These are phyloP conservation scores for Drosophila eohydei DNA, from an alignment of 2,888 invertebrate genomes.

Conservation along the genomic window DNA sequence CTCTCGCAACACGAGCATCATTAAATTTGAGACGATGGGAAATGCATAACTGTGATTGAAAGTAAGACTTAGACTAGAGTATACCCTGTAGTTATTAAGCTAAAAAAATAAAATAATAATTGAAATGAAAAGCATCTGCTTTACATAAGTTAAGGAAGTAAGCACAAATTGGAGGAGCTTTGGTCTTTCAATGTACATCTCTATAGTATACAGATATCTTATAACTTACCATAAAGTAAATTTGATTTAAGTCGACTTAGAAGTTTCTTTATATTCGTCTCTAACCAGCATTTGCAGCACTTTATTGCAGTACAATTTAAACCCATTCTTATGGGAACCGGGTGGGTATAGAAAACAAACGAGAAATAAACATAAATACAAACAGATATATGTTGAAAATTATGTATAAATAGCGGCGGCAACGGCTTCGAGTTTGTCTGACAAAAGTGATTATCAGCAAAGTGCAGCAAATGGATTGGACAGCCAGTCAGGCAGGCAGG, in stretches of 20 bases:
- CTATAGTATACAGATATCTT: neutral
- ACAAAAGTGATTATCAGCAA: constrained; percentile 68
- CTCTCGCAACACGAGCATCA: constrained; percentile 60
- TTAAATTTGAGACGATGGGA: constrained; percentile 59
- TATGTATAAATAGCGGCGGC: constrained; percentile 33
- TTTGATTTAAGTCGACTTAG: neutral
- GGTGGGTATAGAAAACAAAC: constrained; percentile 13
- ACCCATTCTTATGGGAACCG: constrained; percentile 20
- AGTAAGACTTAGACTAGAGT: neutral
- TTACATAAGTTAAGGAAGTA: neutral
- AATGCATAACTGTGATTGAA: constrained; percentile 36
- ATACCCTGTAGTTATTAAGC: constrained; percentile 13
- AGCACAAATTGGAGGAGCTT: too few species aligned
- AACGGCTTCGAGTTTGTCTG: constrained; percentile 39
- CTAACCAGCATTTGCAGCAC: constrained; percentile 1
- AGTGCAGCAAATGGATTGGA: constrained; percentile 65
- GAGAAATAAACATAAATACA: constrained; percentile 8
- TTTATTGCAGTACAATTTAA: constrained; percentile 23
- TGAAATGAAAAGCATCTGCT: neutral
- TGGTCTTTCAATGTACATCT: neutral
- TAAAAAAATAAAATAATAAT: neutral
- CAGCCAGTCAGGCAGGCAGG: constrained; percentile 26
- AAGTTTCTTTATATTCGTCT: neutral
- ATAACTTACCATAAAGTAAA: neutral
- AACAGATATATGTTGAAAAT: constrained; percentile 14